Percentiles rank a stretch among this genome's conserved stretches.
Conservation (phyloP, 2,113 vertebrate genomes). For the Heterotis niloticus region DNA sequence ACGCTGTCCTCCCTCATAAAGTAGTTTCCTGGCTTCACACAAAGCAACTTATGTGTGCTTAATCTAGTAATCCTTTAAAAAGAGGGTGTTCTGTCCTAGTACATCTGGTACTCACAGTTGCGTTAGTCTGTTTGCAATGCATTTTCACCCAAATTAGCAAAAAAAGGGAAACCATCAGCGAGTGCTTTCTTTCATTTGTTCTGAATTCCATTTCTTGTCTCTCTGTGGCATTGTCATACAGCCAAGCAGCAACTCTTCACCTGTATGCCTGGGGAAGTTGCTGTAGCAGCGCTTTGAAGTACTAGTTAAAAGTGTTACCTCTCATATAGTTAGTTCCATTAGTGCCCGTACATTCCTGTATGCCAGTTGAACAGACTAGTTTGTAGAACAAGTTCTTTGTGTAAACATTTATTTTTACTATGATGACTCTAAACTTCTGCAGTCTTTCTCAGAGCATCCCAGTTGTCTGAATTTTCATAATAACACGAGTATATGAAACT, state of each 20-base stretch:
- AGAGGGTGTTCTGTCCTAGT: not conserved
- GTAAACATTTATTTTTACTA: not conserved
- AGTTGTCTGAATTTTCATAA: not conserved
- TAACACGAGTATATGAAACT: not conserved
- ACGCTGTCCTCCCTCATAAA: not conserved
- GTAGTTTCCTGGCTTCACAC: not conserved
- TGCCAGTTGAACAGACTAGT: too few species aligned
- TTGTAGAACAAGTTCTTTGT: not conserved
- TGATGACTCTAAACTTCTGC: not conserved
- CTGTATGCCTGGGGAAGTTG: not conserved
- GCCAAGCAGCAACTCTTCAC: not conserved
- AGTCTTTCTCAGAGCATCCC: too few species aligned
- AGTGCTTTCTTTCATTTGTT: not conserved
- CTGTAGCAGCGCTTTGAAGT: not conserved
- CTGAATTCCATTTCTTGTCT: not conserved
- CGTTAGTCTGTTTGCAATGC: not conserved
- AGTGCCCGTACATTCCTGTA: not conserved
- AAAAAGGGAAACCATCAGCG: not conserved
- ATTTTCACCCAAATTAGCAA: constrained; percentile 5
- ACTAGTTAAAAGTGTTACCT: constrained; percentile 8
- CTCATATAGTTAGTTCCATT: not conserved
- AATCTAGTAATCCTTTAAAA: constrained; percentile 6
- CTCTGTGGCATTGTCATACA: not conserved
- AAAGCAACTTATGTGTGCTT: not conserved
- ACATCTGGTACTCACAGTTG: not conserved